phyloP scores from a whole-genome alignment of 2,888 invertebrate species.

The Schizotus pectinicornis region DNA sequence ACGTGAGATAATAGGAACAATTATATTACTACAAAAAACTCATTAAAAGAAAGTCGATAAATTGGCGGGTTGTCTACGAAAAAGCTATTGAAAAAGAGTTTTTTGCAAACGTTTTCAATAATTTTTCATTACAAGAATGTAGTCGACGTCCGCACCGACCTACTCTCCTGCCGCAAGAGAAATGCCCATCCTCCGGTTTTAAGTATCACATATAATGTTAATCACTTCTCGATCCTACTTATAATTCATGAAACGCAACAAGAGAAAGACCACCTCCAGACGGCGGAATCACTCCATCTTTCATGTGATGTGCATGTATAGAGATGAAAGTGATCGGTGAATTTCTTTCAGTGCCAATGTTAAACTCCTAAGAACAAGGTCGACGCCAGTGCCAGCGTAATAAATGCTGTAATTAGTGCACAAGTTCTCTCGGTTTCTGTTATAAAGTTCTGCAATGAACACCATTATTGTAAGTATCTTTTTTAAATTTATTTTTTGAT shows the following conservation, averaged over 20 bases:
- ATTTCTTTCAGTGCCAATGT: slow-evolving; percentile 55
- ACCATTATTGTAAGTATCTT: neutral
- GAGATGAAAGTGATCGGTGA: slow-evolving; percentile 52
- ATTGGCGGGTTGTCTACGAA: too few species aligned
- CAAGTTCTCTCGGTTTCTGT: neutral
- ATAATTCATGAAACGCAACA: slow-evolving; percentile 6
- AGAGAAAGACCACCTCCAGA: slow-evolving; percentile 35
- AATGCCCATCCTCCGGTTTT: slow-evolving; percentile 14
- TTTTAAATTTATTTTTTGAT: neutral
- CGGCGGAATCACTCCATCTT: slow-evolving; percentile 32
- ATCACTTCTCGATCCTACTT: slow-evolving; percentile 29
- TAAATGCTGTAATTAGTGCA: neutral
- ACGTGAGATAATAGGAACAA: too few species aligned
- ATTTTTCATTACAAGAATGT: slow-evolving; percentile 15
- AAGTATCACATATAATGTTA: slow-evolving; percentile 32
- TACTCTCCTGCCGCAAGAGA: slow-evolving; percentile 17
- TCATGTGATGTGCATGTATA: slow-evolving; percentile 39
- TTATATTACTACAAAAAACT: too few species aligned
- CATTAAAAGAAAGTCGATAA: too few species aligned
- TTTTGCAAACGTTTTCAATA: slow-evolving; percentile 11
- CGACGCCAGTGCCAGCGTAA: slow-evolving; percentile 21
- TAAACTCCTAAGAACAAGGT: slow-evolving; percentile 47
- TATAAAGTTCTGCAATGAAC: neutral
- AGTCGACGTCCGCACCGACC: slow-evolving; percentile 10
- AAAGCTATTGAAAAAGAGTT: neutral